Percentiles rank a stretch among this genome's conserved stretches.
Evolutionary conservation across 2,797 vertebrate genomes (phyloP).

Genomic region (Naso thynnoides): DNA sequence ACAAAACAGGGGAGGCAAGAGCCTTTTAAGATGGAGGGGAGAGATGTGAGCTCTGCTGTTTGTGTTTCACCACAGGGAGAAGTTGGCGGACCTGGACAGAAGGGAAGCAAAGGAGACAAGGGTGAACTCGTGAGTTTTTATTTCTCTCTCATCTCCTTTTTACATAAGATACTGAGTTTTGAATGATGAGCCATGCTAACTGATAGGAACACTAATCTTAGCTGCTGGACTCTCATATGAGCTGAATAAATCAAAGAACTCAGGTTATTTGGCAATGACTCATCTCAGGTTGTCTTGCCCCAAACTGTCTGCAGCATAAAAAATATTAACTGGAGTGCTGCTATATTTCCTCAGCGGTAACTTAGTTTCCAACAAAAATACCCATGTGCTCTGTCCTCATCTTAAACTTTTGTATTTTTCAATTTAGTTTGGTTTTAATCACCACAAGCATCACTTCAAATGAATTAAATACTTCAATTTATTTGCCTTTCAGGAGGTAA

Average conservation of each 20-base stretch:
- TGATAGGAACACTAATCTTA: slow-evolving; percentile 23
- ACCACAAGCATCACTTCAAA: not conserved
- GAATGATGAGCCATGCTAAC: slow-evolving; percentile 17
- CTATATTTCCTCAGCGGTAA: slow-evolving; percentile 34
- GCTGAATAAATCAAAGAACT: slow-evolving; percentile 39
- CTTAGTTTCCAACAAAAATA: slow-evolving; percentile 15
- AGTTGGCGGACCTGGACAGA: slow-evolving; percentile 97
- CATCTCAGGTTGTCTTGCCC: slow-evolving; percentile 23
- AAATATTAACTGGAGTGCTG: slow-evolving; percentile 39
- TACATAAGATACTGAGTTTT: slow-evolving; percentile 1
- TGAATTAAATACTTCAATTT: not conserved
- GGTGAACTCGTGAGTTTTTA: slow-evolving; percentile 94
- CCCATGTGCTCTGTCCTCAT: not conserved
- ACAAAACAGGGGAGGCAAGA: slow-evolving; percentile 48
- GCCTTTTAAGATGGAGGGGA: slow-evolving; percentile 42
- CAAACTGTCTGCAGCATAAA: slow-evolving; percentile 23
- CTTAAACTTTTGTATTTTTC: slow-evolving; percentile 15
- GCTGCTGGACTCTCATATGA: slow-evolving; percentile 32
- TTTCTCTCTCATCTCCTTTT: not conserved
- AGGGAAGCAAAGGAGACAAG: slow-evolving; percentile 98
- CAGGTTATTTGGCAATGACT: slow-evolving; percentile 23
- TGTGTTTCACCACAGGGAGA: slow-evolving; percentile 90
- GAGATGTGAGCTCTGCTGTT: slow-evolving; percentile 66
- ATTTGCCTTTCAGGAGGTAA: not conserved
- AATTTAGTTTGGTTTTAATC: slow-evolving; percentile 8